A percentile compares a stretch with the other conserved stretches of the same genome.
phyloP scores from a whole-genome alignment of 2,797 vertebrate genomes.

The Anguilla megastoma region DNA sequence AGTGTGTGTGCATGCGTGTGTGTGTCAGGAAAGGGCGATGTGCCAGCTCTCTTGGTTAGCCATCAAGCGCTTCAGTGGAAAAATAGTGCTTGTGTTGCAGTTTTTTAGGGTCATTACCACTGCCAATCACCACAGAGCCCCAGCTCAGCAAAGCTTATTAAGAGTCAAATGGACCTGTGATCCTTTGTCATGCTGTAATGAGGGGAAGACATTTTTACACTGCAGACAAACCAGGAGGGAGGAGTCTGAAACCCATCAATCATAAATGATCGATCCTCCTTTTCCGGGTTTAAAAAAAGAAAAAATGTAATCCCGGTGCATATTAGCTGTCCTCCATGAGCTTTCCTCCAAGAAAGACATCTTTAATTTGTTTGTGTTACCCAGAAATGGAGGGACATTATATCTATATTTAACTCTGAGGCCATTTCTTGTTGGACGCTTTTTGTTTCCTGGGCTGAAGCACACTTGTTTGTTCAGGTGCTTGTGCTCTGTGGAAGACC shows the following conservation, averaged over 20 bases:
- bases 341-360: conserved; percentile 78
- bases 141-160: conserved; percentile 71
- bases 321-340: conserved; percentile 63
- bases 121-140: conserved; percentile 77
- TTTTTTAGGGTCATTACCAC: conserved; percentile 76
- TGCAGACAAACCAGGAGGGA: conserved; percentile 67
- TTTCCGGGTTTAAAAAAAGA: conserved; percentile 45
- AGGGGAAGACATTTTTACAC: conserved; percentile 43
- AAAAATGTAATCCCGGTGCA: too few relatives aligned
- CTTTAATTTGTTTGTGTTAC: conserved; percentile 89
- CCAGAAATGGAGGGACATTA: conserved; percentile 83
- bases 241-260: conserved; percentile 58
- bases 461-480: conserved; percentile 96
- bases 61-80: conserved; percentile 80
- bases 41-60: conserved; percentile 74
- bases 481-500: conserved; percentile 87
- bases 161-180: conserved; percentile 43
- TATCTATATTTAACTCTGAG: conserved; percentile 91
- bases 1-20: conserved; percentile 12
- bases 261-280: conserved; percentile 60
- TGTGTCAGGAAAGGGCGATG: conserved; percentile 54
- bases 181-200: conserved; percentile 52
- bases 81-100: conserved; percentile 75
- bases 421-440: conserved; percentile 79
- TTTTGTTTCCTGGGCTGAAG: conserved; percentile 57